Evolutionary conservation across 2,797 vertebrate genomes (phyloP).

Genomic region (Columba guinea): DNA sequence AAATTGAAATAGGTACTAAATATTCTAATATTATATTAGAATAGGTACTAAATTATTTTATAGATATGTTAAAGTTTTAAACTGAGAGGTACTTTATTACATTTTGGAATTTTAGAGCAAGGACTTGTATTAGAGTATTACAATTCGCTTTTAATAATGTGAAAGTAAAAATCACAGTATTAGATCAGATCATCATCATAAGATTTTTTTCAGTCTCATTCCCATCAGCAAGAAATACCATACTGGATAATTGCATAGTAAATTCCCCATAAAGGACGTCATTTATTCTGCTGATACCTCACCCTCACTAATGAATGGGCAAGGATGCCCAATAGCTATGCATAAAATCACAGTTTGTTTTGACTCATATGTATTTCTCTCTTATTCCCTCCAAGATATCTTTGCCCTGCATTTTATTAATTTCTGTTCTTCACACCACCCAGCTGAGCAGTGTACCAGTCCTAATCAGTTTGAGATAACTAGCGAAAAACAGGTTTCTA

Average conservation of each 20-base stretch:
- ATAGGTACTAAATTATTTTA: slow-evolving; percentile 53
- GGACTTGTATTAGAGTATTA: background rate
- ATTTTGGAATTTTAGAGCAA: slow-evolving; percentile 39
- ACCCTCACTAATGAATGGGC: background rate
- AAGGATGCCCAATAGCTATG: background rate
- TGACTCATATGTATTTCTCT: background rate
- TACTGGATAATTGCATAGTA: background rate
- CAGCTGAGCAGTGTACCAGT: background rate
- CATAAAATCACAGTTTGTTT: background rate
- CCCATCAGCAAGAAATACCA: background rate
- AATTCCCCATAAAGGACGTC: background rate
- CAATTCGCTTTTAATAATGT: slow-evolving; percentile 19
- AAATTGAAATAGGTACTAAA: slow-evolving; percentile 42
- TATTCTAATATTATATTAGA: slow-evolving; percentile 44
- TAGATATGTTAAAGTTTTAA: slow-evolving; percentile 53
- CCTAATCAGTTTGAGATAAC: background rate
- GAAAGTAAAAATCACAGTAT: background rate
- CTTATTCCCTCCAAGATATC: background rate
- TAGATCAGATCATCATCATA: background rate
- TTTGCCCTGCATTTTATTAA: background rate
- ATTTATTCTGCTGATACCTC: background rate
- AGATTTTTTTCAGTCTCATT: background rate
- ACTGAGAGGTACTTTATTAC: slow-evolving; percentile 34
- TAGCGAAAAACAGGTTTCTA: background rate
- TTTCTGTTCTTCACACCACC: background rate